Percentiles rank a stretch among this genome's conserved stretches.
Conservation (phyloP, 2,113 vertebrate species). For the Heterotis niloticus region DNA sequence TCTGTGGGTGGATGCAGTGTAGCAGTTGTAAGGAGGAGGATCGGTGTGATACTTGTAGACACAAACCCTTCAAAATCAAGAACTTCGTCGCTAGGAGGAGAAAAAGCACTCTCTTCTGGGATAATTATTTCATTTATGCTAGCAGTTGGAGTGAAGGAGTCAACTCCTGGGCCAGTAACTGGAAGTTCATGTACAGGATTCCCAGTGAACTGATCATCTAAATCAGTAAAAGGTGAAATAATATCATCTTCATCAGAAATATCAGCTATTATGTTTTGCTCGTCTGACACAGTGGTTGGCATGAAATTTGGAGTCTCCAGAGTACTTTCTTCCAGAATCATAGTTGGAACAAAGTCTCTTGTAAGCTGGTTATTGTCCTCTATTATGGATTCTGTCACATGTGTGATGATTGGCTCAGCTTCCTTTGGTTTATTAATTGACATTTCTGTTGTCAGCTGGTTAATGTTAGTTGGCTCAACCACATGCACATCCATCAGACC, state of each 20-base stretch:
- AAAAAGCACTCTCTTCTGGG: background rate
- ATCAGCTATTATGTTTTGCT: too few species aligned
- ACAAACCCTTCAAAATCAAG: background rate
- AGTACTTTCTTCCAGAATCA: conserved; percentile 28
- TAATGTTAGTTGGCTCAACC: conserved; percentile 8
- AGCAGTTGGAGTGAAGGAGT: background rate
- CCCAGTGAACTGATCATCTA: too few species aligned
- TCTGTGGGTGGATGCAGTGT: conserved; percentile 5
- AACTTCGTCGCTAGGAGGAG: background rate
- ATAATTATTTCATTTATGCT: background rate
- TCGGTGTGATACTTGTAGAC: conserved; percentile 25
- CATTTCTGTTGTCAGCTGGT: background rate
- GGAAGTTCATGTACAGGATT: background rate
- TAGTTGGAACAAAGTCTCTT: conserved; percentile 34
- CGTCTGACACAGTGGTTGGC: background rate
- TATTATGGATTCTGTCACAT: conserved; percentile 54
- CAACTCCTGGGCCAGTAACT: background rate
- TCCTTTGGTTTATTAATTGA: conserved; percentile 27
- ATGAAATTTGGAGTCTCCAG: background rate
- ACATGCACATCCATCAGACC: conserved; percentile 21
- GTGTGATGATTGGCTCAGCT: conserved; percentile 48
- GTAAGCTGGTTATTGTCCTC: conserved; percentile 51
- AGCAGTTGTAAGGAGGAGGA: conserved; percentile 37
- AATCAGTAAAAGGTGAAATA: background rate
- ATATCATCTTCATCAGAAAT: background rate